A percentile compares a stretch with the other conserved stretches of the same genome.
Conservation (phyloP, 2,888 invertebrate species). For the Pyrrhopygopsis socrates region DNA sequence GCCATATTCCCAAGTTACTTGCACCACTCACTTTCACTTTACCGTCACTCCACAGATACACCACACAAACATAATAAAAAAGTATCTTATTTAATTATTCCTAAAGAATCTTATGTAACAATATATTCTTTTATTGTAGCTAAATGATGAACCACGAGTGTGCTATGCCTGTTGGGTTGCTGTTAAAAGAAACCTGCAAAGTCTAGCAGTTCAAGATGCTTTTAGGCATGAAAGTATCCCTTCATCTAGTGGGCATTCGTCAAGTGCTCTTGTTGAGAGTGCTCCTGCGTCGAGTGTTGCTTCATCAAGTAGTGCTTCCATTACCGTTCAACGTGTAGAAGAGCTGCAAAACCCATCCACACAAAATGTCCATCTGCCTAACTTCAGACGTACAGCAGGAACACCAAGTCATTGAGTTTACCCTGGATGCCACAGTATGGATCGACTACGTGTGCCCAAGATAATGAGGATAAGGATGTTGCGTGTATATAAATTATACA, state of each 20-base stretch:
- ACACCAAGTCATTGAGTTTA: background rate
- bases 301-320: too few relatives aligned
- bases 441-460: background rate
- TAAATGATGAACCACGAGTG: background rate
- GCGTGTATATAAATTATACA: background rate
- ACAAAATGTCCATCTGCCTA: background rate
- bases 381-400: background rate
- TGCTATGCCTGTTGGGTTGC: background rate
- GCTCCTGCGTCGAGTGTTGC: too few relatives aligned
- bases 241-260: too few relatives aligned
- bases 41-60: too few relatives aligned
- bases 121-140: background rate
- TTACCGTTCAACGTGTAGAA: background rate
- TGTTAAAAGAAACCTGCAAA: background rate
- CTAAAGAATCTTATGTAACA: background rate
- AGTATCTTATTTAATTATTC: too few relatives aligned
- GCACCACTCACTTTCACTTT: too few relatives aligned
- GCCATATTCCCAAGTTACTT: too few relatives aligned
- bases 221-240: background rate
- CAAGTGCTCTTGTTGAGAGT: too few relatives aligned
- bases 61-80: too few relatives aligned
- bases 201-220: background rate
- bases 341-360: background rate
- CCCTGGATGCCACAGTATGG: background rate
- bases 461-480: background rate